phyloP scores from a whole-genome alignment of 2,888 invertebrate genomes.

The Cephus pulcher region DNA sequence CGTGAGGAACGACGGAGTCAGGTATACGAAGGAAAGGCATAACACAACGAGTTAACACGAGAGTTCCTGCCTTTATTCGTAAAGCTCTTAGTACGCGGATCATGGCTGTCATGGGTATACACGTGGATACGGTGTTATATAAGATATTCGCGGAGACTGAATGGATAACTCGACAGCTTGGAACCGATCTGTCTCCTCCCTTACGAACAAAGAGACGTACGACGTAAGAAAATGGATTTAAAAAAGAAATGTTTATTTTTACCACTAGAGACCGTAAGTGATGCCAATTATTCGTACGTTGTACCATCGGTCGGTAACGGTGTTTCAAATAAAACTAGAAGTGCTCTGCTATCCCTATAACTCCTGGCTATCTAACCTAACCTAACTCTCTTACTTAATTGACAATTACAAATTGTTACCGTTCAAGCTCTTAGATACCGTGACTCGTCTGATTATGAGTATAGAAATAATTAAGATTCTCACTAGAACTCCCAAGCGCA shows the following conservation, averaged over 20 bases:
- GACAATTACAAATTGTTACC: neutral
- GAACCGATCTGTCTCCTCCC: neutral
- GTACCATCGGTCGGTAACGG: neutral
- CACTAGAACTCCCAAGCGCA: neutral
- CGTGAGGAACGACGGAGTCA: constrained; percentile 7
- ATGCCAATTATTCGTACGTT: neutral
- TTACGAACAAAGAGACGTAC: neutral
- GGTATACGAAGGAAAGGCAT: constrained; percentile 8
- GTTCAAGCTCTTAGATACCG: constrained; percentile 1
- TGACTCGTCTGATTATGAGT: constrained; percentile 14
- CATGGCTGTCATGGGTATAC: neutral
- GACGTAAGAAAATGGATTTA: neutral
- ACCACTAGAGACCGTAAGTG: neutral
- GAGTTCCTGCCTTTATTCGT: neutral
- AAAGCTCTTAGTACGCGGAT: neutral
- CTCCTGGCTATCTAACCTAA: neutral
- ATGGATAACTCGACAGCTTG: neutral
- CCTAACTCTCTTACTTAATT: neutral
- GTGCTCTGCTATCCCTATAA: neutral
- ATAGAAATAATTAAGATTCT: neutral
- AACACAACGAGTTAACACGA: neutral
- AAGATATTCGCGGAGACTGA: neutral
- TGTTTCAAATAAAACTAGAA: neutral
- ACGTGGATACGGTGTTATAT: neutral
- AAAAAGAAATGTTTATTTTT: neutral